These are phyloP conservation scores for Boloria selene DNA, from an alignment of 2,888 invertebrate genomes.

Conservation along the genomic window DNA sequence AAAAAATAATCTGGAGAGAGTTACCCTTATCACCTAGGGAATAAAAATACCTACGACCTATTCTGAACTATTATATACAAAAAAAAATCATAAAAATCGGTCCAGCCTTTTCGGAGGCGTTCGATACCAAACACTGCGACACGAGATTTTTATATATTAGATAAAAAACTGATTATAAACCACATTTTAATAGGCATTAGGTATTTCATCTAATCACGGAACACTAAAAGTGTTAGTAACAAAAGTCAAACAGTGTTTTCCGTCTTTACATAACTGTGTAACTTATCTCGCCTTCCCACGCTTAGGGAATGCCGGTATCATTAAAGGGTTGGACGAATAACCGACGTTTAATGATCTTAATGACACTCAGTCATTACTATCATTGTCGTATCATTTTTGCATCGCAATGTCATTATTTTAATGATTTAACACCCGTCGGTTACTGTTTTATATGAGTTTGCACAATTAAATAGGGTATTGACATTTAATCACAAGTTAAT, in stretches of 20 bases:
- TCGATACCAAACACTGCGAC: too few species aligned
- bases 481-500: neutral
- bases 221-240: constrained; percentile 50
- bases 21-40: too few species aligned
- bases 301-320: constrained; percentile 52
- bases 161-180: neutral
- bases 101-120: too few species aligned
- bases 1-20: too few species aligned
- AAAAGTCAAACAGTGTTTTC: constrained; percentile 67
- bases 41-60: too few species aligned
- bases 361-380: constrained; percentile 48
- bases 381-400: constrained; percentile 48
- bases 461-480: constrained; percentile 1
- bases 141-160: too few species aligned
- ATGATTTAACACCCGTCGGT: constrained; percentile 32
- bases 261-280: constrained; percentile 69
- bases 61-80: too few species aligned
- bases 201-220: constrained; percentile 13
- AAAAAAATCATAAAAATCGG: too few species aligned
- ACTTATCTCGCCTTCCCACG: constrained; percentile 71
- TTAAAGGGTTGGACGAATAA: constrained; percentile 48
- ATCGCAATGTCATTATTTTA: constrained; percentile 37
- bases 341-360: constrained; percentile 51
- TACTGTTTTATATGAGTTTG: constrained; percentile 6
- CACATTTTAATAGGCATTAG: neutral